phyloP scores from a whole-genome alignment of 1,140 invertebrate species.

The Sipha flava region DNA sequence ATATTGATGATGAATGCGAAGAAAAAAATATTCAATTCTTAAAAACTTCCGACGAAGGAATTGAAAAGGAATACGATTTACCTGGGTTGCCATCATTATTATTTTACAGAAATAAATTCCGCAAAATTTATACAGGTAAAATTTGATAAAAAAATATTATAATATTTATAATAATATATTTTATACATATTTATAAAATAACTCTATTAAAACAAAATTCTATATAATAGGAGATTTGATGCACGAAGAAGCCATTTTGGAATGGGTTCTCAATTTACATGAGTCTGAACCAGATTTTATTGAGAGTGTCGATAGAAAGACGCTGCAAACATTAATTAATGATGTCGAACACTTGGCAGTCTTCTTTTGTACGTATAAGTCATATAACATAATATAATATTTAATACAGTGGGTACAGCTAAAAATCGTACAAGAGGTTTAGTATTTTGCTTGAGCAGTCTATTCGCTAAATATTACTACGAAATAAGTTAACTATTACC shows the following conservation, averaged over 20 bases:
- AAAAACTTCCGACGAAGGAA: constrained; percentile 81
- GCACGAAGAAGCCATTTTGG: constrained; percentile 81
- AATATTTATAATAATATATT: too few species aligned
- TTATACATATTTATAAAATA: background rate
- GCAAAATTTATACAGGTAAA: constrained; percentile 66
- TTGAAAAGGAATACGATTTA: constrained; percentile 83
- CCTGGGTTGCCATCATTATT: constrained; percentile 71
- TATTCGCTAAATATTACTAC: too few species aligned
- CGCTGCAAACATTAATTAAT: constrained; percentile 76
- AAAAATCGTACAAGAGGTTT: too few species aligned
- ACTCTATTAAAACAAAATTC: background rate
- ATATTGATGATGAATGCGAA: constrained; percentile 90
- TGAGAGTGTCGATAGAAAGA: constrained; percentile 83
- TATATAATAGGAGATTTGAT: constrained; percentile 62
- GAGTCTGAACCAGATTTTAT: constrained; percentile 79
- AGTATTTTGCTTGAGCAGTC: too few species aligned
- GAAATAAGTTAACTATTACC: too few species aligned
- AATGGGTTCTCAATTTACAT: constrained; percentile 80
- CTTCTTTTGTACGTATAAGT: constrained; percentile 71
- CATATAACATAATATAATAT: too few species aligned
- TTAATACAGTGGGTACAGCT: too few species aligned
- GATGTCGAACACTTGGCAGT: constrained; percentile 86
- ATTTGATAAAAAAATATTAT: too few species aligned
- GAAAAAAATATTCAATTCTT: constrained; percentile 87
- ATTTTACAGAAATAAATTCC: constrained; percentile 83